A percentile compares a stretch with the other conserved stretches of the same genome.
Evolutionary conservation across 2,888 invertebrate genomes (phyloP).

Genomic region (Diogma glabrata): DNA sequence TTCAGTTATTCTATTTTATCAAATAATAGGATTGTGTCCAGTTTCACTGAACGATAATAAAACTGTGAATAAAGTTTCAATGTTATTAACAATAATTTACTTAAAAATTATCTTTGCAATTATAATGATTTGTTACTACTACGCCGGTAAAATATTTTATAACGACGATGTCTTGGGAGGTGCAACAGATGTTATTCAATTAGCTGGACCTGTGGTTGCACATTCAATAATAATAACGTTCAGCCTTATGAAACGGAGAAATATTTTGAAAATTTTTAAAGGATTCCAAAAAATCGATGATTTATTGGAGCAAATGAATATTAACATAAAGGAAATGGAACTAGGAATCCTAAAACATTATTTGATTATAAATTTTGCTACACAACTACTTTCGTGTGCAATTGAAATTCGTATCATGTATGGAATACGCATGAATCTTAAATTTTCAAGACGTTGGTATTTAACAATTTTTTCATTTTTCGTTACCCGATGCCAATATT

Average conservation of each 20-base stretch:
- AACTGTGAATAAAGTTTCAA: no score
- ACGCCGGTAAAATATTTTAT: no score
- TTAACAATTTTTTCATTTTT: conserved; percentile 5
- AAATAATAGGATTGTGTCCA: no score
- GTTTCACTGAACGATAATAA: no score
- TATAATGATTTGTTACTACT: no score
- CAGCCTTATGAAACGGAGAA: neutral
- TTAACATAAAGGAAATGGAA: conserved; percentile 5
- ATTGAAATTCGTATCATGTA: conserved; percentile 7
- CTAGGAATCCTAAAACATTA: neutral
- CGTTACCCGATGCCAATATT: neutral
- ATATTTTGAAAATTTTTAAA: neutral
- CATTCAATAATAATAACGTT: neutral
- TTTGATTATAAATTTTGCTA: no score
- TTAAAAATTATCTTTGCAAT: no score
- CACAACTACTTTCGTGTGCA: neutral
- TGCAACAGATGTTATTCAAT: conserved; percentile 1
- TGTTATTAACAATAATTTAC: no score
- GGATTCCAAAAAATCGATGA: neutral
- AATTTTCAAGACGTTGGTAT: conserved; percentile 9
- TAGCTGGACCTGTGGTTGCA: neutral
- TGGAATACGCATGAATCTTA: neutral
- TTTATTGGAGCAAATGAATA: neutral
- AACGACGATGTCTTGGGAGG: neutral
- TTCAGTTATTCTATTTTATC: no score